Evolutionary conservation across 2,113 vertebrate genomes (phyloP).

Genomic region (Notarius quadriscutis): DNA sequence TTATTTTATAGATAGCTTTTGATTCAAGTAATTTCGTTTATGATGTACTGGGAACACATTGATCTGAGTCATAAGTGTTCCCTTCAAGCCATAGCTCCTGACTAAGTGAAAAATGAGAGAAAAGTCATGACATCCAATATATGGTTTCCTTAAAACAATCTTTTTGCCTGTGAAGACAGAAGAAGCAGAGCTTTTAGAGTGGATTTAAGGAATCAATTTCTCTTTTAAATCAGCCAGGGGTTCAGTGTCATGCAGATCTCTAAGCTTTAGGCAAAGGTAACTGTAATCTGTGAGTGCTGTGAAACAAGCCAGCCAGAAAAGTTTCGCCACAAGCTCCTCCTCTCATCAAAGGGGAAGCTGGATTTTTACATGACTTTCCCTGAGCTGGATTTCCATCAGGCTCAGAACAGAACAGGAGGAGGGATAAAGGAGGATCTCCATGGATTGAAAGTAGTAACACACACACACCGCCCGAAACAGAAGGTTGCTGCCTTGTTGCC

Average conservation of each 20-base stretch:
- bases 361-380: conserved; percentile 64
- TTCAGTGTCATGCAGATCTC: conserved; percentile 51
- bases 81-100: too few relatives aligned
- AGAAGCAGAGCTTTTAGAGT: conserved; percentile 55
- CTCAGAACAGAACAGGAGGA: conserved; percentile 45
- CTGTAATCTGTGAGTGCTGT: conserved; percentile 63
- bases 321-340: conserved; percentile 59
- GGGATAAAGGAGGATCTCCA: conserved; percentile 30
- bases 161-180: conserved; percentile 30
- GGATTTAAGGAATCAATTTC: conserved; percentile 70
- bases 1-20: neutral
- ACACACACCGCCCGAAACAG: too few relatives aligned
- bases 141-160: neutral
- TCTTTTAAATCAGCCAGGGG: conserved; percentile 65
- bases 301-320: conserved; percentile 69
- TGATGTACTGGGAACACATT: neutral
- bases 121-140: neutral
- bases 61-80: neutral
- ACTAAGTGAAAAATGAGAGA: neutral
- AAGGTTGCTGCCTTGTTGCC: too few relatives aligned
- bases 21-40: neutral
- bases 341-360: conserved; percentile 58
- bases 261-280: conserved; percentile 35
- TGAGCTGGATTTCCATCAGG: conserved; percentile 68
- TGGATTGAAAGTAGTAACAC: conserved; percentile 17